phyloP scores from a whole-genome alignment of 1,140 invertebrate genomes.

The Meloidogyne chitwoodi region DNA sequence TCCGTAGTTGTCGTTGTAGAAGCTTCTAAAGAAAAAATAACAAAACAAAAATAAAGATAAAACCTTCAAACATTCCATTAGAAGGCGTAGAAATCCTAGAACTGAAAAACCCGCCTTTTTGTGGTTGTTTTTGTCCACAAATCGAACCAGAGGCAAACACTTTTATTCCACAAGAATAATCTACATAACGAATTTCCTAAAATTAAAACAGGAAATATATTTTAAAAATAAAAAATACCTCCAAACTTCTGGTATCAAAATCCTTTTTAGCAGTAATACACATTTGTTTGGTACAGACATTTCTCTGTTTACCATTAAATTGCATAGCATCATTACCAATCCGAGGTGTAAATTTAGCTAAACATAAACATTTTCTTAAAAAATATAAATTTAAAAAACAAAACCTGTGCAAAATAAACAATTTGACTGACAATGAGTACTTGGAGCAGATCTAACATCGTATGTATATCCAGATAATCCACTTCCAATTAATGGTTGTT shows the following conservation, averaged over 20 bases:
- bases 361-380: background rate
- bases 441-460: background rate
- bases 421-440: background rate
- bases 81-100: background rate
- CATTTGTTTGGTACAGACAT: constrained; percentile 34
- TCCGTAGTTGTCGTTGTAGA: background rate
- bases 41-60: background rate
- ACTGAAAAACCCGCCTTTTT: background rate
- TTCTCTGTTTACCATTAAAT: constrained; percentile 10
- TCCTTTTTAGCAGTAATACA: constrained; percentile 39
- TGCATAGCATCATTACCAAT: constrained; percentile 29
- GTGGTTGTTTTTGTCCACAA: background rate
- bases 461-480: background rate
- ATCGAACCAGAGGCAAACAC: background rate
- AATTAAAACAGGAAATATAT: background rate
- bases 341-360: constrained; percentile 28
- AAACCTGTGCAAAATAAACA: background rate
- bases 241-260: constrained; percentile 35
- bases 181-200: constrained; percentile 30
- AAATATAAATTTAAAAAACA: background rate
- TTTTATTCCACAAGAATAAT: constrained; percentile 20
- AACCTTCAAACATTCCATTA: background rate
- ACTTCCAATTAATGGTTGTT: background rate
- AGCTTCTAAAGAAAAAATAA: background rate
- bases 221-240: constrained; percentile 15